Percentiles rank a stretch among this genome's conserved stretches.
Evolutionary conservation across 2,888 invertebrate genomes (phyloP).

Genomic region (Drosophila nr. medialis): DNA sequence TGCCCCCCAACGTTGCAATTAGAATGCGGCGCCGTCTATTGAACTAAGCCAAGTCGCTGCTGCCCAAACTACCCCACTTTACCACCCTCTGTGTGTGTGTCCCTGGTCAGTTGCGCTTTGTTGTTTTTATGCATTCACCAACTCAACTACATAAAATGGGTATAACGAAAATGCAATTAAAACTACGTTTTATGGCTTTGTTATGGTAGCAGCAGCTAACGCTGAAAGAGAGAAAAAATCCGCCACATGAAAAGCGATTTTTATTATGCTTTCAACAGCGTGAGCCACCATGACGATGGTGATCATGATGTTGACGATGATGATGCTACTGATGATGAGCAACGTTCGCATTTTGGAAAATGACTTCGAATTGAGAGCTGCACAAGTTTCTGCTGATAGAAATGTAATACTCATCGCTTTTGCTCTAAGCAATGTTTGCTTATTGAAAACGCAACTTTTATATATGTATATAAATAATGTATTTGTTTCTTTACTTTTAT

Average conservation of each 20-base stretch:
- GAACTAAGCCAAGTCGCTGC: slow-evolving; percentile 54
- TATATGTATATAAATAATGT: slow-evolving; percentile 2
- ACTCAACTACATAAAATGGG: slow-evolving; percentile 83
- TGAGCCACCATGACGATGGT: slow-evolving; percentile 39
- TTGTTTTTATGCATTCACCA: slow-evolving; percentile 78
- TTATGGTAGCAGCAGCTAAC: slow-evolving; percentile 64
- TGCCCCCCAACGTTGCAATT: slow-evolving; percentile 61
- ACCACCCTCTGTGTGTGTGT: background rate
- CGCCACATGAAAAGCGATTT: slow-evolving; percentile 78
- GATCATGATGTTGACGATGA: slow-evolving; percentile 31
- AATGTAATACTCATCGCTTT: slow-evolving; percentile 59
- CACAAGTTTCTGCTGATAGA: slow-evolving; percentile 63
- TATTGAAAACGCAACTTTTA: slow-evolving; percentile 64
- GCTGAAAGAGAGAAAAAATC: slow-evolving; percentile 13
- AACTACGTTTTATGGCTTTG: slow-evolving; percentile 84
- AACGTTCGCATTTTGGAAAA: slow-evolving; percentile 49
- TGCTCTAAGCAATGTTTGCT: slow-evolving; percentile 58
- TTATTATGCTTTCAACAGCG: slow-evolving; percentile 73
- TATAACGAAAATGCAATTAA: slow-evolving; percentile 85
- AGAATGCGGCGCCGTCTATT: slow-evolving; percentile 77
- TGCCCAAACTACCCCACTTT: slow-evolving; percentile 5
- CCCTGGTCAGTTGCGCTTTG: slow-evolving; percentile 63
- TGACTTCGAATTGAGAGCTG: slow-evolving; percentile 62
- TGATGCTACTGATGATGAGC: slow-evolving; percentile 31
- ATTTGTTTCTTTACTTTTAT: slow-evolving; percentile 3